These are phyloP conservation scores for Arenaria interpres DNA, from an alignment of 2,113 vertebrate species.

Conservation along the genomic window DNA sequence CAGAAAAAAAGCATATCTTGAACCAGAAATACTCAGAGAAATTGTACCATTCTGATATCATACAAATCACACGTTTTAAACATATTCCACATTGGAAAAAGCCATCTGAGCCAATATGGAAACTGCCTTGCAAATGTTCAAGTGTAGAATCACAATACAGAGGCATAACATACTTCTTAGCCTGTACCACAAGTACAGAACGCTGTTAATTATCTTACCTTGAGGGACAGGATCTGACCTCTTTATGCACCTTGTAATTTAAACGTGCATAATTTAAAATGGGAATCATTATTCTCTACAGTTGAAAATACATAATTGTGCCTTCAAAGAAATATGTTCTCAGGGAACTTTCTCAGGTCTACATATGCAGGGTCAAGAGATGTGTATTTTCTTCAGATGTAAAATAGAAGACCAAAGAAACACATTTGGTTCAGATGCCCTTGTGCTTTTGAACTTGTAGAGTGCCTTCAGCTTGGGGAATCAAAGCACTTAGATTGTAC, in stretches of 20 bases:
- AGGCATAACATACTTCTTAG: background rate
- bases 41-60: background rate
- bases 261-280: slow-evolving; percentile 32
- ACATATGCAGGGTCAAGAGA: background rate
- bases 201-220: background rate
- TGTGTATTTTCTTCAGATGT: background rate
- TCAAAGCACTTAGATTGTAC: background rate
- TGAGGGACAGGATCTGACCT: slow-evolving; percentile 14
- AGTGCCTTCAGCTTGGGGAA: background rate
- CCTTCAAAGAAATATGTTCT: background rate
- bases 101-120: background rate
- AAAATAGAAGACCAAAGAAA: background rate
- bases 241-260: background rate
- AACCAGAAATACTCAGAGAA: background rate
- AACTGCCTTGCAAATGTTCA: background rate
- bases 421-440: background rate
- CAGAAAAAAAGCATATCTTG: background rate
- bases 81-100: background rate
- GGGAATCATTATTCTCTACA: background rate
- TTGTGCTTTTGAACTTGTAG: background rate
- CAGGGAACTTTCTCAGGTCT: background rate
- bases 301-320: slow-evolving; percentile 24
- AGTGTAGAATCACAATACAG: background rate
- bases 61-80: background rate
- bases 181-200: background rate